A percentile compares a stretch with the other conserved stretches of the same genome.
Conservation (phyloP, 2,888 invertebrate species). For the Pollenia griseotomentosa region DNA sequence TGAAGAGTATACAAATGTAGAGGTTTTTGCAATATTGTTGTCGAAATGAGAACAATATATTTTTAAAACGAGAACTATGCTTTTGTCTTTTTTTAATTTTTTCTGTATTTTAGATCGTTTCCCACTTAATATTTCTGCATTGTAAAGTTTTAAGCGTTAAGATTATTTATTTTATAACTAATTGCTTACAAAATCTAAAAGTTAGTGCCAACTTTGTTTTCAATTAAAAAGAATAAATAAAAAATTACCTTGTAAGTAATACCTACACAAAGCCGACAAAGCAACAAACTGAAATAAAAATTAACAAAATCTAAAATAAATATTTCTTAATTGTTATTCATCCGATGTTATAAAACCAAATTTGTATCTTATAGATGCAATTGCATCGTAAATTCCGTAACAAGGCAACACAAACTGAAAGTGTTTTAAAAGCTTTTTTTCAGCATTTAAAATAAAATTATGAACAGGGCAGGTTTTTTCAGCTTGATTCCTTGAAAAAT, state of each 20-base stretch:
- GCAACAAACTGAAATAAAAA: slow-evolving; percentile 7
- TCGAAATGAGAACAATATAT: too few species aligned
- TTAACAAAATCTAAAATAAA: slow-evolving; percentile 44
- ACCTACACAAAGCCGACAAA: background rate
- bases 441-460: slow-evolving; percentile 24
- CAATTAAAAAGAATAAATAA: background rate
- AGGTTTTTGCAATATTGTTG: too few species aligned
- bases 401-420: slow-evolving; percentile 60
- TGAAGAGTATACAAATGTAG: too few species aligned
- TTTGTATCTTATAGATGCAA: slow-evolving; percentile 70
- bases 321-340: slow-evolving; percentile 53
- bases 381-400: slow-evolving; percentile 72
- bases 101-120: too few species aligned
- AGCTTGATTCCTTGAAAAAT: too few species aligned
- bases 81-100: too few species aligned
- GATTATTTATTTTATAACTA: too few species aligned
- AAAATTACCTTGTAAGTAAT: background rate
- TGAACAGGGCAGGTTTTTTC: too few species aligned
- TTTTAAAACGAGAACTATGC: too few species aligned
- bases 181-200: background rate
- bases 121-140: too few species aligned
- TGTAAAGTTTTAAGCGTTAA: too few species aligned
- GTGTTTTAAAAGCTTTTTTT: slow-evolving; percentile 37
- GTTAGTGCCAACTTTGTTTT: slow-evolving; percentile 40
- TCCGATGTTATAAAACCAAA: slow-evolving; percentile 40